phyloP scores from a whole-genome alignment of 2,797 vertebrate genomes.

The Kryptopterus vitreolus region DNA sequence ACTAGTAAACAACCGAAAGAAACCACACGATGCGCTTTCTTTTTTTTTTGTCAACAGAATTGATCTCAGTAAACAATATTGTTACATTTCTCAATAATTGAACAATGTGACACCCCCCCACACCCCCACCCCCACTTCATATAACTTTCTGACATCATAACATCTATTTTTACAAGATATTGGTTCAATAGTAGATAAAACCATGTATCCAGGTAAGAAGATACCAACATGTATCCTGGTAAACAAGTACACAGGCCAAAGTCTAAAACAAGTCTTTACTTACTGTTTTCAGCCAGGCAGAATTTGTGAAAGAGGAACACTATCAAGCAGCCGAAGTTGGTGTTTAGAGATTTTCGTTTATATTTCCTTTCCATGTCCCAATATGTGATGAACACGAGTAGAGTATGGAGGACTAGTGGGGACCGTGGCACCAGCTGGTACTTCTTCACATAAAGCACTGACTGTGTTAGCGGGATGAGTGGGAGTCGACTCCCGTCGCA shows the following conservation, averaged over 20 bases:
- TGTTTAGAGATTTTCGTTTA: slow-evolving; percentile 60
- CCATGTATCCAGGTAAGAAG: background rate
- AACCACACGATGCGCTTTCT: too few species aligned
- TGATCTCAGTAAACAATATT: background rate
- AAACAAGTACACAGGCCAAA: slow-evolving; percentile 1
- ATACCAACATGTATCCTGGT: background rate
- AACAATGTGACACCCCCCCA: background rate
- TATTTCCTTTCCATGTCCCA: slow-evolving; percentile 72
- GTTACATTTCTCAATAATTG: background rate
- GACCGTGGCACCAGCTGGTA: slow-evolving; percentile 80
- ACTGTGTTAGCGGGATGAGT: slow-evolving; percentile 74
- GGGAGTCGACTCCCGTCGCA: slow-evolving; percentile 75
- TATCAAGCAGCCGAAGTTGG: slow-evolving; percentile 60
- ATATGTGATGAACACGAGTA: slow-evolving; percentile 65
- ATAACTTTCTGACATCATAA: background rate
- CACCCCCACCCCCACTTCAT: too few species aligned
- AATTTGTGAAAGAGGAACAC: slow-evolving; percentile 57
- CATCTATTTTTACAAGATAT: background rate
- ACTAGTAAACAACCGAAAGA: background rate
- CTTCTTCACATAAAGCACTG: slow-evolving; percentile 74
- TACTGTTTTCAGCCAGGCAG: slow-evolving; percentile 69
- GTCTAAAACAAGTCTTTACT: slow-evolving; percentile 60
- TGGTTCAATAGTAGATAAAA: background rate
- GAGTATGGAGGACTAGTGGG: slow-evolving; percentile 67
- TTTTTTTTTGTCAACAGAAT: background rate